phyloP scores from a whole-genome alignment of 2,888 invertebrate species.

The Lapara coniferarum region DNA sequence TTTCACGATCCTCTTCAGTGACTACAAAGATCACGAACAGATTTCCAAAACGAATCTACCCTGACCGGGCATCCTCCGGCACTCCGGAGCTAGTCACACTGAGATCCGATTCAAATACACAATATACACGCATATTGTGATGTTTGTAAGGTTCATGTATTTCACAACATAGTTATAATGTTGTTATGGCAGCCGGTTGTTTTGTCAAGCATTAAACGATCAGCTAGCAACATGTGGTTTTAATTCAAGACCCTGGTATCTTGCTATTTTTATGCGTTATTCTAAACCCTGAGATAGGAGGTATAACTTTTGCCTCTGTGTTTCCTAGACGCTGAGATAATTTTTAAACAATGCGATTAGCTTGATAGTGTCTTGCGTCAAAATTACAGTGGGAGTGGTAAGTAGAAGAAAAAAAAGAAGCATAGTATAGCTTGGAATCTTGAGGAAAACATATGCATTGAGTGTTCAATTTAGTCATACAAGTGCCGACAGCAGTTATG shows the following conservation, averaged over 20 bases:
- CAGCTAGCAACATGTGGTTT: background rate
- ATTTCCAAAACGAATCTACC: background rate
- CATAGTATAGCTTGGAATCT: no score
- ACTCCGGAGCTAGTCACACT: background rate
- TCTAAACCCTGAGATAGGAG: no score
- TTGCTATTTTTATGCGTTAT: background rate
- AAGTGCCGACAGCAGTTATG: no score
- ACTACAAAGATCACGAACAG: background rate
- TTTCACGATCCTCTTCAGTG: background rate
- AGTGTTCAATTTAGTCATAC: no score
- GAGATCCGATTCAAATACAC: constrained; percentile 2
- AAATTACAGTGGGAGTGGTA: no score
- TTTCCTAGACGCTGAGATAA: no score
- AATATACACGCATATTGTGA: constrained; percentile 16
- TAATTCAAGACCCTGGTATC: background rate
- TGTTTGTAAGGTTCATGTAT: constrained; percentile 6
- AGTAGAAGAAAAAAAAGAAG: no score
- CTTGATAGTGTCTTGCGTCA: no score
- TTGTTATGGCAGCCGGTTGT: constrained; percentile 6
- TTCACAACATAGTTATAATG: background rate
- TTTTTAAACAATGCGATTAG: no score
- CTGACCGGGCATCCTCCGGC: background rate
- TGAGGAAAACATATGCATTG: no score
- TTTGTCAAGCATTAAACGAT: background rate
- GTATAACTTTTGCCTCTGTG: no score